phyloP scores from a whole-genome alignment of 1,140 invertebrate genomes.

The Listronotus bonariensis region DNA sequence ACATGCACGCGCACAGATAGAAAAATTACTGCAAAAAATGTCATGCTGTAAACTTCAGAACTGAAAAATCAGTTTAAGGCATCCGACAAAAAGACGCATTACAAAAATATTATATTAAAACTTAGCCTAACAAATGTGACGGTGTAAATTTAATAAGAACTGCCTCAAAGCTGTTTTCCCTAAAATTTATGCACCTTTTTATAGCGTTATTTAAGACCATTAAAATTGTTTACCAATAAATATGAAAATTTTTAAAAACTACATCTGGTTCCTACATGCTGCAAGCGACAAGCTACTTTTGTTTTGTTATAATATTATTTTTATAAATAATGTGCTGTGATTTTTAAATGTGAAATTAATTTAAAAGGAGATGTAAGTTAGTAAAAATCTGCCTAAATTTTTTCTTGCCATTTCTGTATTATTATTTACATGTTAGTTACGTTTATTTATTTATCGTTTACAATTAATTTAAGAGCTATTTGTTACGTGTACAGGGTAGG shows the following conservation, averaged over 20 bases:
- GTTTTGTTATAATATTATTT: slow-evolving; percentile 46
- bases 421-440: slow-evolving; percentile 46
- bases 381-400: slow-evolving; percentile 51
- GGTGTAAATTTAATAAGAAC: no score
- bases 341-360: slow-evolving; percentile 50
- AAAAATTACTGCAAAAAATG: no score
- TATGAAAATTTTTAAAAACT: background rate
- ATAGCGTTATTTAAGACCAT: no score
- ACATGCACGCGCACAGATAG: no score
- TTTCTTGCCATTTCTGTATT: slow-evolving; percentile 57
- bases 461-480: slow-evolving; percentile 18
- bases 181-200: no score
- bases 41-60: no score
- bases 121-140: no score
- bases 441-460: slow-evolving; percentile 43
- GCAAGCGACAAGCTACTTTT: slow-evolving; percentile 41
- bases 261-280: slow-evolving; percentile 46
- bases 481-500: slow-evolving; percentile 39
- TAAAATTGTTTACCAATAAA: background rate
- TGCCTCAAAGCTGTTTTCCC: no score
- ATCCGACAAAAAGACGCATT: no score
- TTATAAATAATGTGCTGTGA: slow-evolving; percentile 52
- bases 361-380: slow-evolving; percentile 43
- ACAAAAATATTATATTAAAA: no score
- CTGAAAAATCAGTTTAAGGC: no score